Conservation (phyloP, 1,140 invertebrate species). For the Teleogryllus occipitalis region DNA sequence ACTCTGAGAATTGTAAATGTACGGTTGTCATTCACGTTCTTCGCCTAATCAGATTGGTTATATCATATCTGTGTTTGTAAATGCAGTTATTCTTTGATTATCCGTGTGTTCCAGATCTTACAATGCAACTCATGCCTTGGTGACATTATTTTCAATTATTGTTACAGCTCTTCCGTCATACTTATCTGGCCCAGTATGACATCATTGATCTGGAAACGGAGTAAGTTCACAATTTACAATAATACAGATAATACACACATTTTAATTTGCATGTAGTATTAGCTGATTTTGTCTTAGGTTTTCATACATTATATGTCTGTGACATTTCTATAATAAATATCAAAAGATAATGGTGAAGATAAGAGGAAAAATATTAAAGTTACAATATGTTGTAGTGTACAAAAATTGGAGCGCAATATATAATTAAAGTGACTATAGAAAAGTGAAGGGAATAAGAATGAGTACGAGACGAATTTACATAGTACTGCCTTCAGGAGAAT, state of each 20-base stretch:
- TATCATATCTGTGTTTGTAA: no score
- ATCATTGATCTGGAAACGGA: constrained; percentile 44
- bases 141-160: constrained; percentile 26
- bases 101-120: no score
- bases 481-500: no score
- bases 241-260: background rate
- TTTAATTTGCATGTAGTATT: background rate
- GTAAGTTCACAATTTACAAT: constrained; percentile 34
- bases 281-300: background rate
- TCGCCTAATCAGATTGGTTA: no score
- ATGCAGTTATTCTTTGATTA: no score
- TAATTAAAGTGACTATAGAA: no score
- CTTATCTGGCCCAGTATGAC: constrained; percentile 46
- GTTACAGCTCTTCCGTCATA: constrained; percentile 49
- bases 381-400: background rate
- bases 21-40: no score
- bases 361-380: background rate
- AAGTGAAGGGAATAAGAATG: no score
- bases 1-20: no score
- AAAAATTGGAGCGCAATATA: no score
- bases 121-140: no score
- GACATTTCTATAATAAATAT: background rate
- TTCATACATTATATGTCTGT: background rate
- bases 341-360: background rate
- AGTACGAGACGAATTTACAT: no score